Evolutionary conservation across 2,113 vertebrate genomes (phyloP).

Genomic region (Eupsittula cactorum): DNA sequence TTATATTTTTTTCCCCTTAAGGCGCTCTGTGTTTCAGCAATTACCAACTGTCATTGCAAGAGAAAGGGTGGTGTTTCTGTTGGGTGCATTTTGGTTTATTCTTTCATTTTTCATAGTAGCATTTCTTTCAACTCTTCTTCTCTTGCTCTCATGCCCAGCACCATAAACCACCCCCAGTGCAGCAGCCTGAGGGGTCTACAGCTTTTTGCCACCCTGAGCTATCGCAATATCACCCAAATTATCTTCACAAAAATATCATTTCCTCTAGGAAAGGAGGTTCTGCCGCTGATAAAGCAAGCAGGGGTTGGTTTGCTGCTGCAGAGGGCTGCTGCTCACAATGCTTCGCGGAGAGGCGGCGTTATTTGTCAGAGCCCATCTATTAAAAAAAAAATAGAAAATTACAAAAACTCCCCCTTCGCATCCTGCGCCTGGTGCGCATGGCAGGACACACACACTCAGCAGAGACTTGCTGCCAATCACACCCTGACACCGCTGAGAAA

Average conservation of each 20-base stretch:
- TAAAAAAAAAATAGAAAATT: background rate
- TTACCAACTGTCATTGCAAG: background rate
- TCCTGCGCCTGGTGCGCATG: background rate
- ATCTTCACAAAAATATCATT: constrained; percentile 46
- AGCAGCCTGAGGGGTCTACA: background rate
- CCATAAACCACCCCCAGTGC: accelerated
- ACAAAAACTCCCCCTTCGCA: background rate
- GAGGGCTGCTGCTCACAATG: constrained; percentile 14
- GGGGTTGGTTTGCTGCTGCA: constrained; percentile 37
- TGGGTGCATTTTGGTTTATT: background rate
- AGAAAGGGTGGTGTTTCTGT: background rate
- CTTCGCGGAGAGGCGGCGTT: constrained; percentile 1
- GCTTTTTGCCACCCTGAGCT: background rate
- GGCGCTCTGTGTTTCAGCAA: background rate
- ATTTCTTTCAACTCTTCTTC: background rate
- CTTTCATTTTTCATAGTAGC: background rate
- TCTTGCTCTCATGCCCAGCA: background rate
- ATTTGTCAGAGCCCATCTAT: constrained; percentile 51
- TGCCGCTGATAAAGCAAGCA: constrained; percentile 45
- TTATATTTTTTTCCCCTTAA: background rate
- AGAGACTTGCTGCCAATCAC: constrained; percentile 52
- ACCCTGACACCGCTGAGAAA: background rate
- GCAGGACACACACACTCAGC: background rate
- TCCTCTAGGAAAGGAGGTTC: constrained; percentile 58
- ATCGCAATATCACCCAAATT: background rate